Conservation (phyloP, 2,888 invertebrate genomes). For the Piscicola geometra region DNA sequence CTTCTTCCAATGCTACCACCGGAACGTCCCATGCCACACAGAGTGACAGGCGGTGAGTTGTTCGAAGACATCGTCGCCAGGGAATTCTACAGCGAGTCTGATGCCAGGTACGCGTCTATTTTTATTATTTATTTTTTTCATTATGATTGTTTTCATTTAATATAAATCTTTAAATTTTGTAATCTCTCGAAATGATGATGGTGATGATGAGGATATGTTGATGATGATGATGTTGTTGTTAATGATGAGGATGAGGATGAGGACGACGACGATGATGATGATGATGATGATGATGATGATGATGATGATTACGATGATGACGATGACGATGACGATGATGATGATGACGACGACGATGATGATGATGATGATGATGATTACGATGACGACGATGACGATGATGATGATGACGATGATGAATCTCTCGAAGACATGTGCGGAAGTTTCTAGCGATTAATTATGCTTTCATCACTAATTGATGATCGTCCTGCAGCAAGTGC, state of each 20-base stretch:
- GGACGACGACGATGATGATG: not conserved
- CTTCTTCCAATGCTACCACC: no score
- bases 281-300: conserved; percentile 20
- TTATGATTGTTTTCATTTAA: not conserved
- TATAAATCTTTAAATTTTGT: not conserved
- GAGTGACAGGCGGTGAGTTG: conserved; percentile 57
- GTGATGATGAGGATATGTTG: conserved; percentile 27
- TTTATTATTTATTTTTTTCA: not conserved
- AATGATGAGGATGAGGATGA: conserved; percentile 8
- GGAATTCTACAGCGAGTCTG: conserved; percentile 99
- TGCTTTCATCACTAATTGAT: not conserved
- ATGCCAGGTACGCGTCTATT: conserved; percentile 69
- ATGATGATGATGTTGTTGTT: conserved; percentile 17
- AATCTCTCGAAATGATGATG: conserved; percentile 10
- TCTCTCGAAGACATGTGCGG: not conserved
- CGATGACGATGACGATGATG: conserved; percentile 12
- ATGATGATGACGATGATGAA: conserved; percentile 1
- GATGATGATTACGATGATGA: not conserved
- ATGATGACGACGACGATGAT: conserved; percentile 1
- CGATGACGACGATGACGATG: conserved; percentile 6
- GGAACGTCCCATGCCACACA: conserved; percentile 45
- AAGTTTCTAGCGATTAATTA: not conserved
- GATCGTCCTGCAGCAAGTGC: conserved; percentile 69
- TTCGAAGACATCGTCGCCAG: conserved; percentile 80
- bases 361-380: not conserved